Conservation (phyloP, 1,140 invertebrate species). For the Ruditapes philippinarum region DNA sequence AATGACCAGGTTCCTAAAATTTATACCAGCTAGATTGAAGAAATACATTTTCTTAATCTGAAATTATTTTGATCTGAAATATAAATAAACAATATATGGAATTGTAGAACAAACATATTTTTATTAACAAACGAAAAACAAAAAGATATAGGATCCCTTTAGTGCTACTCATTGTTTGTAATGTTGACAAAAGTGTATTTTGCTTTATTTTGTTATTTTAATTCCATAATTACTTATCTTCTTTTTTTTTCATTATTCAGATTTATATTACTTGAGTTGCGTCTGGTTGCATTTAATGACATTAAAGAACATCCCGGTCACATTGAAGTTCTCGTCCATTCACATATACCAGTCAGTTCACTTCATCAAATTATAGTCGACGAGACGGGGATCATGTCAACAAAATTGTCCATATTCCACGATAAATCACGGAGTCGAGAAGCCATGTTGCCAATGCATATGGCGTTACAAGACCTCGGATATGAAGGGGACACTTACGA, state of each 20-base stretch:
- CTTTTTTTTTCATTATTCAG: slow-evolving; percentile 69
- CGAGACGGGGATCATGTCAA: slow-evolving; percentile 79
- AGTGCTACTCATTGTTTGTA: too few species aligned
- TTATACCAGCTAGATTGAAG: too few species aligned
- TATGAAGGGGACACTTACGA: slow-evolving; percentile 76
- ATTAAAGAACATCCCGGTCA: slow-evolving; percentile 79
- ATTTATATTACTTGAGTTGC: slow-evolving; percentile 77
- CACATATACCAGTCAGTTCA: slow-evolving; percentile 78
- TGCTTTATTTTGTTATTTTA: too few species aligned
- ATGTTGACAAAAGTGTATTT: too few species aligned
- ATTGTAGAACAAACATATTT: too few species aligned
- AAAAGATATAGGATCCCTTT: too few species aligned
- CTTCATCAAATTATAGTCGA: slow-evolving; percentile 79
- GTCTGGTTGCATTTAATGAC: slow-evolving; percentile 81
- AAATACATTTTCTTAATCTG: too few species aligned
- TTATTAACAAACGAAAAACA: too few species aligned
- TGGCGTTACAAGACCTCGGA: slow-evolving; percentile 81
- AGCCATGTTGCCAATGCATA: slow-evolving; percentile 75
- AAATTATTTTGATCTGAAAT: too few species aligned
- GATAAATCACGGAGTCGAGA: slow-evolving; percentile 79
- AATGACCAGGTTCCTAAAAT: too few species aligned
- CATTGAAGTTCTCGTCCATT: slow-evolving; percentile 78
- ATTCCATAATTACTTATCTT: too few species aligned
- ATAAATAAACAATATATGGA: too few species aligned
- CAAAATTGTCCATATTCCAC: slow-evolving; percentile 81